These are phyloP conservation scores for Ondatra zibethicus DNA, from an alignment of 2,113 vertebrate genomes.

Conservation along the genomic window DNA sequence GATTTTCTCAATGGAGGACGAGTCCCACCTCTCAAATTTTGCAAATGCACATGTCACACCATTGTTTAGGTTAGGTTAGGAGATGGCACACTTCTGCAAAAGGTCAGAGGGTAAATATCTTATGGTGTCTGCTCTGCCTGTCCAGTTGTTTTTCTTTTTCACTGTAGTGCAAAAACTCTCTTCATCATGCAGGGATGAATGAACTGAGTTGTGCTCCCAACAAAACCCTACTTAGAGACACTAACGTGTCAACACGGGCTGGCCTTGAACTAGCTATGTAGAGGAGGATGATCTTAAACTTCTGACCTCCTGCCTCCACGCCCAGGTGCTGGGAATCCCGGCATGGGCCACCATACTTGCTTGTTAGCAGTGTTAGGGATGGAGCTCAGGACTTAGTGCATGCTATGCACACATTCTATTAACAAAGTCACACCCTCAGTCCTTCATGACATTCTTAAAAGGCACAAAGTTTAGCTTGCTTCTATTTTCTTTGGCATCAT, in stretches of 20 bases:
- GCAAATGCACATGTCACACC: neutral
- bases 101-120: neutral
- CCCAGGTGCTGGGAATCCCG: neutral
- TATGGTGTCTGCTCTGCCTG: neutral
- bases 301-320: neutral
- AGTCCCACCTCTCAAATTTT: neutral
- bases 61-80: neutral
- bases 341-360: neutral
- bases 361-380: neutral
- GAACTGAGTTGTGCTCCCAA: neutral
- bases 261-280: neutral
- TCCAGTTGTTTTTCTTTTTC: neutral
- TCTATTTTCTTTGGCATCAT: neutral
- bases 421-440: neutral
- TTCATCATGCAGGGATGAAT: neutral
- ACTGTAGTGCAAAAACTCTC: neutral
- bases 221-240: neutral
- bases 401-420: neutral
- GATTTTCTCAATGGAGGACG: neutral
- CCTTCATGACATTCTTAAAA: neutral
- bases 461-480: neutral
- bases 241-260: neutral
- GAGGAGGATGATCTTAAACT: neutral
- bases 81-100: neutral
- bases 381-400: neutral